Evolutionary conservation across 2,113 vertebrate genomes (phyloP).

Genomic region (Ophthalmolycus amberensis): DNA sequence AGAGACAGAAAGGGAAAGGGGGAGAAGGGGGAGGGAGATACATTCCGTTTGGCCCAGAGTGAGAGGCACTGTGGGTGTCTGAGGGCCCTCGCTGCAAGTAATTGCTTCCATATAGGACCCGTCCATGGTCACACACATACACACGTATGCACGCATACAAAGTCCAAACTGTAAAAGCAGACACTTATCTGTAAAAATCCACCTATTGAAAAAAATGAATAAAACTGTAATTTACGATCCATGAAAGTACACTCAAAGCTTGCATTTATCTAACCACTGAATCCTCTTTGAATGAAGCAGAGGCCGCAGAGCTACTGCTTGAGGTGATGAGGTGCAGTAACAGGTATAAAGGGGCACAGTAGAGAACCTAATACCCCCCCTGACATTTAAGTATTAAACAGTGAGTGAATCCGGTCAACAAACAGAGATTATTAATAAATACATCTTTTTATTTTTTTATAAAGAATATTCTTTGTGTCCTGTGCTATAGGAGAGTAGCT

Average conservation of each 20-base stretch:
- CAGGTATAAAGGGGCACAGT: not conserved
- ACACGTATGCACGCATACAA: not conserved
- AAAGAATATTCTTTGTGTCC: not conserved
- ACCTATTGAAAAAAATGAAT: not conserved
- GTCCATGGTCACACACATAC: conserved; percentile 70
- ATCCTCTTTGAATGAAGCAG: conserved; percentile 20
- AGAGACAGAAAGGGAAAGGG: conserved; percentile 43
- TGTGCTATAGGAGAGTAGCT: not conserved
- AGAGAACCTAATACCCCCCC: not conserved
- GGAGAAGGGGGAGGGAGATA: conserved; percentile 64
- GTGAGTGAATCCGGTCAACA: not conserved
- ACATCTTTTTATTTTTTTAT: not conserved
- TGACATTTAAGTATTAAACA: not conserved
- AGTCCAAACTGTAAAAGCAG: conserved; percentile 51
- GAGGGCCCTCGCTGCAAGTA: conserved; percentile 89
- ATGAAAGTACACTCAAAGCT: conserved; percentile 31
- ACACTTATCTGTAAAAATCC: conserved; percentile 38
- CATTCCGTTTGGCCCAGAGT: conserved; percentile 85
- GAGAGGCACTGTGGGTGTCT: conserved; percentile 90
- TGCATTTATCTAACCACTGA: conserved; percentile 30
- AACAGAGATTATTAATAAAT: not conserved
- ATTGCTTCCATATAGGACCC: conserved; percentile 94
- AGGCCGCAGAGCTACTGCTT: not conserved
- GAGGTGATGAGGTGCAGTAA: not conserved
- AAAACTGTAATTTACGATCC: conserved; percentile 10